Evolutionary conservation across 2,888 invertebrate species (phyloP), one percentile per base, ranked within the genome.

Genomic region (Nephrocerus scutellatus): DNA sequence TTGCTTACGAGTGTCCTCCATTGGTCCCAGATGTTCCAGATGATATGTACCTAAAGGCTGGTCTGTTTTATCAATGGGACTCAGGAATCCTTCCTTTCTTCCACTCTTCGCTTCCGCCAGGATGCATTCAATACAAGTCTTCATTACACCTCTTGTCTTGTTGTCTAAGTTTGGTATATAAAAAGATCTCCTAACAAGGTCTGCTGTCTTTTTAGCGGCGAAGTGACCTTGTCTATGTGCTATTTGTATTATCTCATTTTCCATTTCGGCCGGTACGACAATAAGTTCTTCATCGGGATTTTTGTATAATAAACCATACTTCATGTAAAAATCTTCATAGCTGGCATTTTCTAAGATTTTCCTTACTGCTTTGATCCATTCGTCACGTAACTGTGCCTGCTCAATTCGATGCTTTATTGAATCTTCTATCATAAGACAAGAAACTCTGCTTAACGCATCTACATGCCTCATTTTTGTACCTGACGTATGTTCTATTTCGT

Each of bases 191-290:
- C 33, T 44, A 3, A 60, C 31, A 5, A 36, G 2, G 13, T 56
- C 50, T 20, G 39, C 46, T 3, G 39, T 55, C 31, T 56, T 60
- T 20, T 36, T 51, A 12, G 38, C 46, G 2, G 42, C 48, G 48
- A 61, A 63, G 49, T 65, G 62, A 21, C 62, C 60, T 13, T 44
- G 45, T 30, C 56, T 58, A 66, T 63, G 6, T 2, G 47, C 47
- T 18, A 30, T 52, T 33, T 46, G 47, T 7, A 66, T 63, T 5
- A 67, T 51, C 34, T 63, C 53, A 5, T 28, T 20, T 2, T 21
- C 35, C 56, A 67, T 51, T 35, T 63, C 54, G 5, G 6, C 10
- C 2, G 18, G 34, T 54, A 69, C 53, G 4, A 59, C 55, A 6
- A 62, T 39, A 2, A 53, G 8, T 0, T 40, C 24, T 19, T 32